Percentiles rank a stretch among this genome's conserved stretches.
These are phyloP conservation scores for Platycheirus albimanus DNA, from an alignment of 2,888 invertebrate genomes.

Conservation along the genomic window DNA sequence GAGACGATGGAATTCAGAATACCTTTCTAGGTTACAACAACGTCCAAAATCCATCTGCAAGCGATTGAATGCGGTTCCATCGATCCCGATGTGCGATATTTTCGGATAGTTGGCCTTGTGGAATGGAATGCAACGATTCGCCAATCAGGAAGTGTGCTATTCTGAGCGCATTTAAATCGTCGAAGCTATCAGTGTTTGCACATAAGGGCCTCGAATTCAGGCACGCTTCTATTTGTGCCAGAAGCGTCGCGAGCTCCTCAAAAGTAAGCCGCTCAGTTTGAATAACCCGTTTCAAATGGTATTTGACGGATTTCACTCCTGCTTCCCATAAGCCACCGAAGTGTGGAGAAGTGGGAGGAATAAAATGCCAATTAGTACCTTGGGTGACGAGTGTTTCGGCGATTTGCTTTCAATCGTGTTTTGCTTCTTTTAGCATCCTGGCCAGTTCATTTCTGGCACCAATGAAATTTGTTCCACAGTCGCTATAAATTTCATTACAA, in stretches of 20 bases:
- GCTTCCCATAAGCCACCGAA: conserved; percentile 27
- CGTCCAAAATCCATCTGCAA: conserved; percentile 15
- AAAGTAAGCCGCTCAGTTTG: too few species aligned
- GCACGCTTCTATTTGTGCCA: too few species aligned
- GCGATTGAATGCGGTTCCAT: conserved; percentile 17
- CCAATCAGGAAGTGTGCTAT: conserved; percentile 22
- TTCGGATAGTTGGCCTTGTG: not conserved
- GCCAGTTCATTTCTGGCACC: too few species aligned
- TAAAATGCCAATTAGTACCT: too few species aligned
- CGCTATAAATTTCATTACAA: too few species aligned
- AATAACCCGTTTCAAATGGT: too few species aligned
- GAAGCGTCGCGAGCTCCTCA: too few species aligned
- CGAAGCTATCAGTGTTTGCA: conserved; percentile 5
- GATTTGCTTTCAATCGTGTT: too few species aligned
- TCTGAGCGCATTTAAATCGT: conserved; percentile 10
- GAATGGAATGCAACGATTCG: conserved; percentile 8
- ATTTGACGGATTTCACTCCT: too few species aligned
- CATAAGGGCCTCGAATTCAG: conserved; percentile 24
- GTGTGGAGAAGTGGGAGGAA: conserved; percentile 27
- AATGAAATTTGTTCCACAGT: conserved; percentile 33
- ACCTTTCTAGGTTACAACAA: too few species aligned
- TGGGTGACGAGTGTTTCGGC: too few species aligned
- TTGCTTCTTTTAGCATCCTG: too few species aligned
- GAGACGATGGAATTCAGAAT: conserved; percentile 7
- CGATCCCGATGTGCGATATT: not conserved